Base-by-base conservation (phyloP, 1,140 invertebrate genomes). In the Drosophila persimilis region DNA sequence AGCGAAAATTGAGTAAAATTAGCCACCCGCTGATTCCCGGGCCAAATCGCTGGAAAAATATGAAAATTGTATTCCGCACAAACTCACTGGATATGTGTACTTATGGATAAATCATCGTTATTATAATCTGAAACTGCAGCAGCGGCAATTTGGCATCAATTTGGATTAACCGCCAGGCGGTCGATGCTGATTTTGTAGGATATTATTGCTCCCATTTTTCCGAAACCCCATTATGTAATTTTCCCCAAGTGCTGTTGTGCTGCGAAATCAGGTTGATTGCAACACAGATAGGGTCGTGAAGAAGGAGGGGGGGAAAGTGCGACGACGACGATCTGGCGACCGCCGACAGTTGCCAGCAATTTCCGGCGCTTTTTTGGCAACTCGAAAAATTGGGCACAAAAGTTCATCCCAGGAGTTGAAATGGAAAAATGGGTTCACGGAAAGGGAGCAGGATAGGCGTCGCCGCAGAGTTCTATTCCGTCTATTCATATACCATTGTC, bases 1-100 rank as follows among this genome's bases (percentile, higher is more conserved):
- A 53, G 63, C 53, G 54, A 62, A 81, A 81, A 81, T 84, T 83
- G 61, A 58, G 64, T 62, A 52, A 84, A 84, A 84, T 85, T 84
- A 58, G 62, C 62, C 80, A 73, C 80, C 80, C 80, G 80, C 76
- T 72, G 80, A 24, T 75, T 71, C 20, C 29, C 53, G 31, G 47
- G 54, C 51, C 65, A 78, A 59, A 63, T 57, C 39, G 31, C 15
- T 29, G 15, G 45, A 50, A 51, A 59, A 77, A 66, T 59, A 54
- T 73, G 57, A 60, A 69, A 60, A 65, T 31, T 31, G 8, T 31
- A 9, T 31, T 8, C 31, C 44, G 43, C 35, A 48, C 53, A 50
- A 50, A 43, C 43, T 17, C 51, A 17, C 24, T 26, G 24, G 24
- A 26, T 26, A 5, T 20, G 2, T 20, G 20, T 20, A 5, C 5